These are phyloP conservation scores for Zaprionus vittiger DNA, from an alignment of 1,140 invertebrate species.

Conservation along the genomic window DNA sequence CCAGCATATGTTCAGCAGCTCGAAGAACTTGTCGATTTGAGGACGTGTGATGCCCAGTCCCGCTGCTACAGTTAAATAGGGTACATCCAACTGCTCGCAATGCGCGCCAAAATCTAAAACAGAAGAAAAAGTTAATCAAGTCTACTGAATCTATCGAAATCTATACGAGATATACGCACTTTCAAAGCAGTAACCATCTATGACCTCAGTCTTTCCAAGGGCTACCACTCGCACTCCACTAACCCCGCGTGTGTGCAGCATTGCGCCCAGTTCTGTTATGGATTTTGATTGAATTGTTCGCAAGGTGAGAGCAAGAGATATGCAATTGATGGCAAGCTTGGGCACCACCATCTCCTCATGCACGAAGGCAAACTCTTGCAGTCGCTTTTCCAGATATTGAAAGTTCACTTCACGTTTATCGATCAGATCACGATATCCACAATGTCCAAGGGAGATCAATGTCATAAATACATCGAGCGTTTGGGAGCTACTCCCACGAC, in stretches of 20 bases:
- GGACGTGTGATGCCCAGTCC: too few species aligned
- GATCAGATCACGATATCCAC: slow-evolving; percentile 88
- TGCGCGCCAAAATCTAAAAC: too few species aligned
- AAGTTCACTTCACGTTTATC: slow-evolving; percentile 88
- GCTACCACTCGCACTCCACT: slow-evolving; percentile 80
- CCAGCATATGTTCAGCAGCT: too few species aligned
- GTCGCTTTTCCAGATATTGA: slow-evolving; percentile 87
- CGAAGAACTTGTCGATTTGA: too few species aligned
- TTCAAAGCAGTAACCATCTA: too few species aligned
- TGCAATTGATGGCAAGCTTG: slow-evolving; percentile 89
- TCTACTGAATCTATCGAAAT: too few species aligned
- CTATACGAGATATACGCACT: too few species aligned
- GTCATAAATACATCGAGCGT: slow-evolving; percentile 93
- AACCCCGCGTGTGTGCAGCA: slow-evolving; percentile 81
- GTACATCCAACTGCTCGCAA: too few species aligned
- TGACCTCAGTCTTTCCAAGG: slow-evolving; percentile 42
- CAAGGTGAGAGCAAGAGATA: slow-evolving; percentile 88
- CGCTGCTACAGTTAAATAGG: too few species aligned
- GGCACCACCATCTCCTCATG: slow-evolving; percentile 88
- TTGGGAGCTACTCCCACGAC: slow-evolving; percentile 90
- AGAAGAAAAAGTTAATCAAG: too few species aligned
- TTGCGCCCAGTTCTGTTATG: slow-evolving; percentile 74
- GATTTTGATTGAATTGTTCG: slow-evolving; percentile 16
- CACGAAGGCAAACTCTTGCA: slow-evolving; percentile 87
- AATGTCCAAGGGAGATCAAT: slow-evolving; percentile 89